Percentiles rank a stretch among this genome's conserved stretches.
These are phyloP conservation scores for Tiliacea citrago DNA, from an alignment of 2,888 invertebrate species.

Conservation along the genomic window DNA sequence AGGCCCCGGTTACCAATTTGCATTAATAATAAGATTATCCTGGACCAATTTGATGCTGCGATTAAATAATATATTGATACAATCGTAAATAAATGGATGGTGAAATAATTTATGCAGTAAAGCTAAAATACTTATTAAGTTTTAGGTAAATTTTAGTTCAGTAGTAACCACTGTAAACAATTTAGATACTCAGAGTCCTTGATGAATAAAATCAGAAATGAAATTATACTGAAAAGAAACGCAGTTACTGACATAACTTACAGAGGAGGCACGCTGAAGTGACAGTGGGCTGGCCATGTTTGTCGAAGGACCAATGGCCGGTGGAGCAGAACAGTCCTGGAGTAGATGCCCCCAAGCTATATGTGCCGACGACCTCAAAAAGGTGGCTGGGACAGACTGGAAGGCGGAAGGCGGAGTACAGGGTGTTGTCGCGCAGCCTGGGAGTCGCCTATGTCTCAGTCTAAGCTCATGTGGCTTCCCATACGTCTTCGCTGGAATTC, in stretches of 20 bases:
- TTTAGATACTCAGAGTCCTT: background rate
- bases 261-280: no score
- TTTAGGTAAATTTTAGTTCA: background rate
- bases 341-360: no score
- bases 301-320: background rate
- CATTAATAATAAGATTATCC: slow-evolving; percentile 53
- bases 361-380: no score
- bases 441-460: background rate
- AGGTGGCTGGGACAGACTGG: no score
- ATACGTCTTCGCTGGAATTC: no score
- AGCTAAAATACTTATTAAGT: background rate
- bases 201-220: background rate
- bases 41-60: slow-evolving; percentile 26
- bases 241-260: background rate
- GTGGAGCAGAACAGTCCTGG: background rate
- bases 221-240: background rate
- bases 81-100: slow-evolving; percentile 12
- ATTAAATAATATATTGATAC: slow-evolving; percentile 35
- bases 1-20: slow-evolving; percentile 51
- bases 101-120: slow-evolving; percentile 8
- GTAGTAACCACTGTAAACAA: no score
- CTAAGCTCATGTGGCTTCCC: no score
- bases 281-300: background rate
- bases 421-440: background rate
- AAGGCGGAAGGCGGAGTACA: no score